Percentiles rank a stretch among this genome's conserved stretches.
Conservation (phyloP, 35 echinoderm and acorn worm genomes). For the Holothuria glaberrima region DNA sequence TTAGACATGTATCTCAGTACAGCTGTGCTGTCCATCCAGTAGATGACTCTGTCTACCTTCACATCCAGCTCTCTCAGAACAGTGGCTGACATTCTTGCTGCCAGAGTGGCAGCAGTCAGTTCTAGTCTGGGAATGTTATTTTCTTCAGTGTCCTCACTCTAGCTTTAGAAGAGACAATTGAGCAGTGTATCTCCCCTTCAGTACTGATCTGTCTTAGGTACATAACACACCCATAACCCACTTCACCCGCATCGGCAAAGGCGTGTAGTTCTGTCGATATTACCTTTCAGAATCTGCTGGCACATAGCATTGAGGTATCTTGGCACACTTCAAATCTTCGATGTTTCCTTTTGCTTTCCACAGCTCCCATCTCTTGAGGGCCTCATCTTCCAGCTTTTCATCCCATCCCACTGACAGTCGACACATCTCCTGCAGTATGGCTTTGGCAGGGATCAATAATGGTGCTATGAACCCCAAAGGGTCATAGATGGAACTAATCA, state of each 20-base stretch:
- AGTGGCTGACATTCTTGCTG: constrained; percentile 37
- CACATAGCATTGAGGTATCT: constrained; percentile 41
- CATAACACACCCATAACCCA: constrained; percentile 21
- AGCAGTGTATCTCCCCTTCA: constrained; percentile 18
- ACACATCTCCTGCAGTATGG: constrained; percentile 56
- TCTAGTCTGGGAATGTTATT: constrained; percentile 67
- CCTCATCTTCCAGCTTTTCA: constrained; percentile 37
- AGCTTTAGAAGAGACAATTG: constrained; percentile 39
- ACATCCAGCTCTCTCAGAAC: constrained; percentile 45
- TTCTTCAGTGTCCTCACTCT: constrained; percentile 59
- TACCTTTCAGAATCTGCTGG: constrained; percentile 29
- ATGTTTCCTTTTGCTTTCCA: constrained; percentile 60
- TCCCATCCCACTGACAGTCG: constrained; percentile 43
- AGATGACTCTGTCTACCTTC: constrained; percentile 1
- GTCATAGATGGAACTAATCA: constrained; percentile 60
- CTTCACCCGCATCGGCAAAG: constrained; percentile 71
- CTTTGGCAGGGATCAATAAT: constrained; percentile 37
- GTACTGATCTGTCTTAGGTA: constrained; percentile 41
- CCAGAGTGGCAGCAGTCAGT: constrained; percentile 60
- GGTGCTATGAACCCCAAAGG: constrained; percentile 64
- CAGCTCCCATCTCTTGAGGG: constrained; percentile 47
- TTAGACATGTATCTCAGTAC: constrained; percentile 57
- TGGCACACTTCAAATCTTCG: constrained; percentile 32
- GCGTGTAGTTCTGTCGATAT: constrained; percentile 44
- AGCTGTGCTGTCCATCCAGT: constrained; percentile 63